A percentile compares a stretch with the other conserved stretches of the same genome.
These are phyloP conservation scores for Dione juno DNA, from an alignment of 2,888 invertebrate species.

Conservation along the genomic window DNA sequence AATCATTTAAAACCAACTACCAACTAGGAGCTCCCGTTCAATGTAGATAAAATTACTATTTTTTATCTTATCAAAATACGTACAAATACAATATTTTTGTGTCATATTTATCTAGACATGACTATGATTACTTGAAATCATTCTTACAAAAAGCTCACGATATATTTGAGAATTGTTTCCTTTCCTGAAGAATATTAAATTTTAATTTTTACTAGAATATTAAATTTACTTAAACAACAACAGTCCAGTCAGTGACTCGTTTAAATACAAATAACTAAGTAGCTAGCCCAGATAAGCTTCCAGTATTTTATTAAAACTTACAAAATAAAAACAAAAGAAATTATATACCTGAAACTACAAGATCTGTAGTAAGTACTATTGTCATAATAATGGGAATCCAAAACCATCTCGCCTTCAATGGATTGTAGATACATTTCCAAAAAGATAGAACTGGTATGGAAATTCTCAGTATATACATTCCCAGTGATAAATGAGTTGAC, in stretches of 20 bases:
- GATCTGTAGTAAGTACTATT: constrained; percentile 73
- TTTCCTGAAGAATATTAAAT: too few species aligned
- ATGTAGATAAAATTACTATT: constrained; percentile 9
- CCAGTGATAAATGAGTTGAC: constrained; percentile 71
- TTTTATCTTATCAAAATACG: neutral
- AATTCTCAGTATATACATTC: constrained; percentile 71
- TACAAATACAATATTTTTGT: neutral
- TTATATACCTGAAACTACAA: constrained; percentile 81
- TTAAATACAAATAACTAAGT: too few species aligned
- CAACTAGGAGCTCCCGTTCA: neutral
- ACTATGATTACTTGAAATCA: neutral
- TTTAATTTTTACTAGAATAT: too few species aligned
- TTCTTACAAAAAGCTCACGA: neutral
- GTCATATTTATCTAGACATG: neutral
- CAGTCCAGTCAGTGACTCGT: too few species aligned
- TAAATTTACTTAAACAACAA: too few species aligned
- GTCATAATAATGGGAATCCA: constrained; percentile 73
- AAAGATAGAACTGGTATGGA: constrained; percentile 64
- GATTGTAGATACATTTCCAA: constrained; percentile 69
- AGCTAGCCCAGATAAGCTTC: too few species aligned
- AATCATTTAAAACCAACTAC: constrained; percentile 6
- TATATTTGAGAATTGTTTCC: neutral
- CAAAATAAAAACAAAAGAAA: neutral
- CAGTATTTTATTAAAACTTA: neutral
- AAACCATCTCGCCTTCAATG: constrained; percentile 67